Percentiles rank a stretch among this genome's conserved stretches.
Evolutionary conservation across 2,888 invertebrate species (phyloP).

Genomic region (Venustoraphidia nigricollis): DNA sequence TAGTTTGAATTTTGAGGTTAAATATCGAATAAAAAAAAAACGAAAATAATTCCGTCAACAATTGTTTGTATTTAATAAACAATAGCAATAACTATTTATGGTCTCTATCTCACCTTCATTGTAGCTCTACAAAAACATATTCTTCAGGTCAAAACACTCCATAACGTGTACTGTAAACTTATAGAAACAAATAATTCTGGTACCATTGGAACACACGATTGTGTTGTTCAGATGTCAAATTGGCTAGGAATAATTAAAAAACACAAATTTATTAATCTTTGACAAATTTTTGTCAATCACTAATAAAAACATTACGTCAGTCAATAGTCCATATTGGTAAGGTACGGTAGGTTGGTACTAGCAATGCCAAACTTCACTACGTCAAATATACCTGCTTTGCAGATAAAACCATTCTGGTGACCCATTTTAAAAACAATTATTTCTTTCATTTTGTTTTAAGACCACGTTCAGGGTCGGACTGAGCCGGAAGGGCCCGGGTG

Average conservation of each 20-base stretch:
- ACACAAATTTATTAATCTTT: conserved; percentile 7
- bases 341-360: too few relatives aligned
- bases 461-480: too few relatives aligned
- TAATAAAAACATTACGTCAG: conserved; percentile 11
- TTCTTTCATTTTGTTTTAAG: too few relatives aligned
- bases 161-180: conserved; percentile 18
- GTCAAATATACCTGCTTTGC: too few relatives aligned
- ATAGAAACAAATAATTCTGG: conserved; percentile 26
- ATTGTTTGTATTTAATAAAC: not conserved
- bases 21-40: too few relatives aligned
- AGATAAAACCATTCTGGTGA: too few relatives aligned
- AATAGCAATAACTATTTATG: not conserved
- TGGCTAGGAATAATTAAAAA: conserved; percentile 7
- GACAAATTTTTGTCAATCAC: conserved; percentile 9
- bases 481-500: too few relatives aligned
- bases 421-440: too few relatives aligned
- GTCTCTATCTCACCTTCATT: conserved; percentile 3
- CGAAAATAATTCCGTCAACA: too few relatives aligned
- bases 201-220: conserved; percentile 22
- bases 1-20: too few relatives aligned
- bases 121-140: conserved; percentile 14
- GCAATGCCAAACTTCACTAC: too few relatives aligned
- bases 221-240: conserved; percentile 11
- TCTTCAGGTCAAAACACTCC: conserved; percentile 22
- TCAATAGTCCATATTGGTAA: not conserved